phyloP scores from a whole-genome alignment of 2,888 invertebrate species.

The Tetranychus piercei region DNA sequence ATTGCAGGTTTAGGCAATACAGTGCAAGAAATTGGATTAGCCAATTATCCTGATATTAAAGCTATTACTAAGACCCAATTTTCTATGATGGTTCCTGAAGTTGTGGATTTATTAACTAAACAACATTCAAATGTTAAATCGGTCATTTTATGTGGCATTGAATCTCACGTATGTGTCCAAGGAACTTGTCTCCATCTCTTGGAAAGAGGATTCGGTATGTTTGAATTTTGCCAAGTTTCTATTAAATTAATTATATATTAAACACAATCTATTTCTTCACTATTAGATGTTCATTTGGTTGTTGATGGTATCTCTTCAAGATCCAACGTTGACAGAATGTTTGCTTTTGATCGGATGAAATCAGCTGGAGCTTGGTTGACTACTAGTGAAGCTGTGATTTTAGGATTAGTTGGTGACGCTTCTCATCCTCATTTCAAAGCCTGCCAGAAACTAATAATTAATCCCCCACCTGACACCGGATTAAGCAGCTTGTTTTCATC shows the following conservation, averaged over 20 bases:
- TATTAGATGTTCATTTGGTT: slow-evolving; percentile 29
- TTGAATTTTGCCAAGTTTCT: slow-evolving; percentile 41
- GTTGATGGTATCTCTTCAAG: slow-evolving; percentile 41
- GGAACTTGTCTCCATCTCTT: slow-evolving; percentile 40
- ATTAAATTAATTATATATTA: slow-evolving; percentile 27
- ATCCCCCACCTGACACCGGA: slow-evolving; percentile 38
- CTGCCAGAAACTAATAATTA: slow-evolving; percentile 39
- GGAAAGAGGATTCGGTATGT: slow-evolving; percentile 36
- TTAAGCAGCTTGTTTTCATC: slow-evolving; percentile 27
- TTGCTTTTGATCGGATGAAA: slow-evolving; percentile 38
- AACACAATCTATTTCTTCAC: not conserved
- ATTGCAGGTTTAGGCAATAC: slow-evolving; percentile 37
- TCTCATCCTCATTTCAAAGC: slow-evolving; percentile 41
- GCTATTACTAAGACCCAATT: slow-evolving; percentile 39
- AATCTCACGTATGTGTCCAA: slow-evolving; percentile 43
- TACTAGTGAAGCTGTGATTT: slow-evolving; percentile 40
- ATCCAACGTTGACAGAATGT: slow-evolving; percentile 35
- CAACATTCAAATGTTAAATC: slow-evolving; percentile 25
- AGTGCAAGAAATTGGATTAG: slow-evolving; percentile 38
- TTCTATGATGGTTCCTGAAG: slow-evolving; percentile 40
- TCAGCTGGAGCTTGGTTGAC: slow-evolving; percentile 40
- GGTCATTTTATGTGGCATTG: slow-evolving; percentile 37
- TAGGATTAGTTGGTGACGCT: slow-evolving; percentile 39
- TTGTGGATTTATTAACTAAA: slow-evolving; percentile 32
- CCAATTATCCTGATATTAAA: slow-evolving; percentile 30